These are phyloP conservation scores for Lithophane semibrunnea DNA, from an alignment of 2,888 invertebrate genomes.

Conservation along the genomic window DNA sequence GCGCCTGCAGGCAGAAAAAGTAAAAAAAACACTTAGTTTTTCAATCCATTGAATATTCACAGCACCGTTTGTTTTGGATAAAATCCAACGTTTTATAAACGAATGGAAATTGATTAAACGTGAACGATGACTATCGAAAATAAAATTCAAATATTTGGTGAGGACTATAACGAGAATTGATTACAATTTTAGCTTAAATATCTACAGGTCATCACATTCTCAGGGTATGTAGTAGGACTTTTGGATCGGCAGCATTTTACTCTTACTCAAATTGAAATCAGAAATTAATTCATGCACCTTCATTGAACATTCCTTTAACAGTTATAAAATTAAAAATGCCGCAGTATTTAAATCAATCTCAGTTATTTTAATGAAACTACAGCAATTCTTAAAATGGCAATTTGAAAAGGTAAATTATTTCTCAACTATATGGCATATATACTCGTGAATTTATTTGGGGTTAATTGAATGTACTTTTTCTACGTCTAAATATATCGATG, in stretches of 20 bases:
- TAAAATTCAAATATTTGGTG: conserved; percentile 21
- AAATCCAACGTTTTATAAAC: conserved; percentile 46
- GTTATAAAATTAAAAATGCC: conserved; percentile 18
- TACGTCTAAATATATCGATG: conserved; percentile 28
- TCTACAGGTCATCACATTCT: background rate
- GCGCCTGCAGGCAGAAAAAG: conserved; percentile 20
- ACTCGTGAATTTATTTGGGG: conserved; percentile 4
- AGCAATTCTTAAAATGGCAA: background rate
- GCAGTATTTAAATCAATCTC: conserved; percentile 7
- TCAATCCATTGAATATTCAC: conserved; percentile 52
- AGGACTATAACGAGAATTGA: background rate
- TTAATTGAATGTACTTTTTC: conserved; percentile 11
- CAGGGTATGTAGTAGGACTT: background rate
- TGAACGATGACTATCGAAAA: conserved; percentile 12
- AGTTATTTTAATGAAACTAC: conserved; percentile 12
- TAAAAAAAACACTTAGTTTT: conserved; percentile 54
- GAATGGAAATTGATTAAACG: conserved; percentile 39
- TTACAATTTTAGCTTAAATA: background rate
- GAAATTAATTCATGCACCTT: conserved; percentile 7
- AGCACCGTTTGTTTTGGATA: conserved; percentile 55
- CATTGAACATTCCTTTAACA: conserved; percentile 15
- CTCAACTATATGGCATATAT: background rate
- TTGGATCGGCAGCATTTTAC: background rate
- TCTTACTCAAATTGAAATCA: conserved; percentile 7
- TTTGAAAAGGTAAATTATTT: conserved; percentile 1